These are phyloP conservation scores for Alligator mississippiensis DNA, from an alignment of 2,113 vertebrate genomes.

Conservation along the genomic window DNA sequence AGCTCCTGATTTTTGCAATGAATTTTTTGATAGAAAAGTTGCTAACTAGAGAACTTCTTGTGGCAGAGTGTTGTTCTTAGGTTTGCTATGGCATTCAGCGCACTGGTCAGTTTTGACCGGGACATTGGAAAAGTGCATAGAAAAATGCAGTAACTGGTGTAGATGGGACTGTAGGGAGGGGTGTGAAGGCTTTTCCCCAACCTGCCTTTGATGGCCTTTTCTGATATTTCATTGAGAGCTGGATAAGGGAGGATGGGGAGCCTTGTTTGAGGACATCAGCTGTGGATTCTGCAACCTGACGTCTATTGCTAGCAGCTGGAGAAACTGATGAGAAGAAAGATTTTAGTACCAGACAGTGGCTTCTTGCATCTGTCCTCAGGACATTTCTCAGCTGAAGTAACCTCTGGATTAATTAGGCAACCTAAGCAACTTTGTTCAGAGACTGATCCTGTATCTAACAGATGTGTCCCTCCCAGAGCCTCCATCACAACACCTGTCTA, in stretches of 20 bases:
- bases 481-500: not conserved
- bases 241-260: not conserved
- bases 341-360: not conserved
- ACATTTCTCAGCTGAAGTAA: not conserved
- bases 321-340: rapidly evolving
- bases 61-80: not conserved
- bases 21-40: not conserved
- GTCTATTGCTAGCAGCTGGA: not conserved
- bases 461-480: not conserved
- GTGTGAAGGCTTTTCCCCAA: not conserved
- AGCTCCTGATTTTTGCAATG: not conserved
- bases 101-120: not conserved
- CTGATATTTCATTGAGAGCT: not conserved
- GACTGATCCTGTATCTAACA: not conserved
- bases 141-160: not conserved
- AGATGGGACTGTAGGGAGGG: not conserved
- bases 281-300: not conserved
- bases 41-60: not conserved
- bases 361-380: not conserved
- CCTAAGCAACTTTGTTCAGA: rapidly evolving
- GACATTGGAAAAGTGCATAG: not conserved
- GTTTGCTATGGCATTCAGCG: not conserved
- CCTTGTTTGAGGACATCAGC: not conserved
- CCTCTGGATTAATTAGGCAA: not conserved
- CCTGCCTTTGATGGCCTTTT: not conserved